Evolutionary conservation across 92 coral and sea anemone species (phyloP).

Genomic region (Chrysogorgia sp.): DNA sequence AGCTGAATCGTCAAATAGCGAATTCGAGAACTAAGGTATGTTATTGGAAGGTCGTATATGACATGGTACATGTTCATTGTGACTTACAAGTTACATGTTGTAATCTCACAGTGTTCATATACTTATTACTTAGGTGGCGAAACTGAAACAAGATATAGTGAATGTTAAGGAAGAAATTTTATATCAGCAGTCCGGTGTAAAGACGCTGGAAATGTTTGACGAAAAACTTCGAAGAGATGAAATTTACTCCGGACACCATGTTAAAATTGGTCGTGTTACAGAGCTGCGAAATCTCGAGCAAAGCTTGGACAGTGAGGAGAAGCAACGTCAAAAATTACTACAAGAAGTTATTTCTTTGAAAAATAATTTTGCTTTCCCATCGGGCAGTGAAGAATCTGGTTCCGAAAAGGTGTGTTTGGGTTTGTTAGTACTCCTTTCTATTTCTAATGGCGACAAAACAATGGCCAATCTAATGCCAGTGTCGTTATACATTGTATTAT

Average conservation of each 20-base stretch:
- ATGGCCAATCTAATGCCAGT: too few relatives aligned
- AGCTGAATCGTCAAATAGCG: slow-evolving; percentile 81
- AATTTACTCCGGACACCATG: slow-evolving; percentile 55
- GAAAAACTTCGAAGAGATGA: slow-evolving; percentile 64
- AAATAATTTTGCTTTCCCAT: slow-evolving; percentile 47
- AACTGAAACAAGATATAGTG: slow-evolving; percentile 79
- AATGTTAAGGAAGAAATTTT: slow-evolving; percentile 71
- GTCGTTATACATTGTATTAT: too few relatives aligned
- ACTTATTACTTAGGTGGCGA: slow-evolving; percentile 68
- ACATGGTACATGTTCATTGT: not conserved
- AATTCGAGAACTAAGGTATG: slow-evolving; percentile 84
- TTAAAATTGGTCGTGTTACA: slow-evolving; percentile 54
- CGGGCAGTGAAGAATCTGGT: slow-evolving; percentile 47
- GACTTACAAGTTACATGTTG: too few relatives aligned
- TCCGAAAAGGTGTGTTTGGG: slow-evolving; percentile 34
- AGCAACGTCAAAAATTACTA: slow-evolving; percentile 67
- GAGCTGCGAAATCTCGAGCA: slow-evolving; percentile 67
- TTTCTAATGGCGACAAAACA: too few relatives aligned
- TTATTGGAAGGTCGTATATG: not conserved
- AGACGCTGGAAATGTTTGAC: slow-evolving; percentile 77
- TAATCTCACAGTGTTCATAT: too few relatives aligned
- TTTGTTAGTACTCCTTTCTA: too few relatives aligned
- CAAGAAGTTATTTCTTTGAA: slow-evolving; percentile 52
- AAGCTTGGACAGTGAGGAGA: slow-evolving; percentile 65
- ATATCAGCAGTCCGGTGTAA: slow-evolving; percentile 61